Evolutionary conservation across 2,888 invertebrate species (phyloP).

Genomic region (Cotesia congregata): DNA sequence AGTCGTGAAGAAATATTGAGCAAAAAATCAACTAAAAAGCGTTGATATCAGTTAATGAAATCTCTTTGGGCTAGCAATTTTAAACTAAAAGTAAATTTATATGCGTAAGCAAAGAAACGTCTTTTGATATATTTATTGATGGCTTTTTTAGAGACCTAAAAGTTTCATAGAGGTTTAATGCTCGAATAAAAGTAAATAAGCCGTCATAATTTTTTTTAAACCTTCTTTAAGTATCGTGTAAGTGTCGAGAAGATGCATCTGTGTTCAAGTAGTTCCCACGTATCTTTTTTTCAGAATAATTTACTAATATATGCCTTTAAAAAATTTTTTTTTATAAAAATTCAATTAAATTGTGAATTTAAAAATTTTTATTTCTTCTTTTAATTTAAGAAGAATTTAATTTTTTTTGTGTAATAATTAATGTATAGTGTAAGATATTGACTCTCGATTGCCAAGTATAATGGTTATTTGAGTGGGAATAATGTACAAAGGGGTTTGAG

Average conservation of each 20-base stretch:
- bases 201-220: constrained; percentile 8
- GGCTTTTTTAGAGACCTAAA: background rate
- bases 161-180: background rate
- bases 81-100: background rate
- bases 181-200: constrained; percentile 5
- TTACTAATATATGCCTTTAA: background rate
- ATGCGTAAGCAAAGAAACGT: background rate
- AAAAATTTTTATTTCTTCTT: background rate
- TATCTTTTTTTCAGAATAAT: background rate
- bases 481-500: background rate
- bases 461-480: background rate
- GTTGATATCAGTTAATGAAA: background rate
- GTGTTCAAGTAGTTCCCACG: constrained; percentile 19
- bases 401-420: no score
- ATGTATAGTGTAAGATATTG: background rate
- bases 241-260: constrained; percentile 15
- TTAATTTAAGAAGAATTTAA: background rate
- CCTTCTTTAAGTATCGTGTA: background rate
- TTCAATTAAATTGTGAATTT: background rate
- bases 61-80: background rate
- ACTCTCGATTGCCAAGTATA: background rate
- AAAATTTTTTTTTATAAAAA: background rate
- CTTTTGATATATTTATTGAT: background rate
- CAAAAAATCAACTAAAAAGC: background rate
- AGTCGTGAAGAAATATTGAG: background rate